Base-by-base conservation (phyloP, 2,888 invertebrate species). In the Anthophora plumipes region DNA sequence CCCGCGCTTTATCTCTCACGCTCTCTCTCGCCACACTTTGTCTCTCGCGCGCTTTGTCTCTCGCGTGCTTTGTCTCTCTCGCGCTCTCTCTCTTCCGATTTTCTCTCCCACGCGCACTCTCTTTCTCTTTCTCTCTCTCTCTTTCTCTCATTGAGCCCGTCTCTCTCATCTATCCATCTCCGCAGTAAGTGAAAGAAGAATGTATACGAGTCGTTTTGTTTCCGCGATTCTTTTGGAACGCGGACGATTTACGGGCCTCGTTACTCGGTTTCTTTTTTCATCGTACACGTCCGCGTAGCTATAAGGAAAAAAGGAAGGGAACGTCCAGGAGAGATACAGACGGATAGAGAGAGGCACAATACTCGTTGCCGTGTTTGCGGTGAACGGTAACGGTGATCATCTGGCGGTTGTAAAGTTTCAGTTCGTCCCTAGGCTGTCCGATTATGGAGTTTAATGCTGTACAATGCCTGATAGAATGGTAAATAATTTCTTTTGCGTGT, bases 341-440 rank as follows among this genome's bases (percentile, higher is more conserved):
- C 31, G 68, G 55, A 31, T 31, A 72, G 73, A 63, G 73, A 63
- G 55, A 64, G 48, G 17, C 81, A 72, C 81, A 63, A 66, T 75
- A 77, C 77, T 82, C 74, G 84, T 80, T 80, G 78, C 63, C 71
- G 84, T 80, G 88, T 88, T 85, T 81, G 84, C 83, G 85, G 87
- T 85, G 86, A 86, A 86, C 85, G 86, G 84, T 84, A 88, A 88
- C 88, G 83, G 88, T 85, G 86, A 88, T 88, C 84, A 69, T 85
- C 82, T 46, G 50, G 31, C 55, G 74, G 57, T 73, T 67, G 81
- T 82, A 85, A 88, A 83, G 71, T 73, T 78, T 80, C 70, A 22
- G 46, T 59, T 60, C 52, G 77, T 69, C 73, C 68, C 67, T 52
- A 55, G 66, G 52, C 68, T 31, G 55, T 67, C 71, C 76, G 83